phyloP scores from a whole-genome alignment of 2,113 vertebrate species.

The Oryzias curvinotus region DNA sequence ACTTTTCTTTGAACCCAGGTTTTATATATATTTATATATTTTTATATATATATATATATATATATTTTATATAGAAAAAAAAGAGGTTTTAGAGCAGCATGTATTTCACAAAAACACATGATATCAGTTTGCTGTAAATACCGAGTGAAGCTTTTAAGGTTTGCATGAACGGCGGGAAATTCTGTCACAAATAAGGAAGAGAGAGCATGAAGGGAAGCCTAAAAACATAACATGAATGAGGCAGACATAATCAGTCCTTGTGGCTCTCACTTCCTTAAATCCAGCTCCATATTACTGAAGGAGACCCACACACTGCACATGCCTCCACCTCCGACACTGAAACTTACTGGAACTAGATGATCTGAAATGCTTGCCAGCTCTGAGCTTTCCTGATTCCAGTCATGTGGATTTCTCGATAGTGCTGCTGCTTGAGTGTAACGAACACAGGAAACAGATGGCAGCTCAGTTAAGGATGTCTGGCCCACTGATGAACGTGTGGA shows the following conservation, averaged over 20 bases:
- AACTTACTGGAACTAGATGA: slow-evolving; percentile 45
- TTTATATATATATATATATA: too few species aligned
- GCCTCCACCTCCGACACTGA: slow-evolving; percentile 26
- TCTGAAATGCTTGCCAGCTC: background rate
- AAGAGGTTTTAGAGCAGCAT: background rate
- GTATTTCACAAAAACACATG: background rate
- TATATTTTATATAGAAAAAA: too few species aligned
- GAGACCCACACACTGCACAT: background rate
- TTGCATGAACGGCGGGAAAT: background rate
- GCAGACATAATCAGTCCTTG: slow-evolving; percentile 6
- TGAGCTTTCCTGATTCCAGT: slow-evolving; percentile 9
- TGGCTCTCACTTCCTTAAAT: slow-evolving; percentile 54
- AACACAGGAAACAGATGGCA: slow-evolving; percentile 1
- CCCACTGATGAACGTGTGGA: too few species aligned
- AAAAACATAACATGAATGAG: slow-evolving; percentile 3
- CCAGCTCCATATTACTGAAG: background rate
- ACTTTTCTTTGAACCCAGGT: background rate
- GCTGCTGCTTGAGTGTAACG: slow-evolving; percentile 7
- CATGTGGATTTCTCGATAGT: slow-evolving; percentile 17
- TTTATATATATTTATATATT: too few species aligned
- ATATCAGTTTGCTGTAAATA: too few species aligned
- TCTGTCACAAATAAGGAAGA: background rate
- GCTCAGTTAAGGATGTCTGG: too few species aligned
- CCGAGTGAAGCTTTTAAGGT: too few species aligned
- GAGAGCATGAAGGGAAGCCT: slow-evolving; percentile 14